A percentile compares a stretch with the other conserved stretches of the same genome.
Evolutionary conservation across 2,888 invertebrate genomes (phyloP).

Genomic region (Asteroscopus sphinx): DNA sequence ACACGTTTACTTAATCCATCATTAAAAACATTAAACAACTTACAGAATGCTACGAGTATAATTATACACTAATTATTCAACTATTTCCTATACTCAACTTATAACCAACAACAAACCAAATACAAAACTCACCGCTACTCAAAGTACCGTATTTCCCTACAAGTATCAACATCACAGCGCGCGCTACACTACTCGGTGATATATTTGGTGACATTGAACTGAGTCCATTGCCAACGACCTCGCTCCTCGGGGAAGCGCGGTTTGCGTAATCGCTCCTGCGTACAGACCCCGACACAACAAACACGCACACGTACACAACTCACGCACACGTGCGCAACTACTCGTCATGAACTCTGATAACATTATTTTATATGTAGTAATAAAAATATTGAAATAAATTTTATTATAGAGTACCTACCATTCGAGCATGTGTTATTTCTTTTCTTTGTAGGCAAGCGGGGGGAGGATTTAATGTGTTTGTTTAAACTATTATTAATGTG

Average conservation of each 20-base stretch:
- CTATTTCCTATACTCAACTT: neutral
- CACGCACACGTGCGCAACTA: conserved; percentile 35
- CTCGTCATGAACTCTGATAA: conserved; percentile 57
- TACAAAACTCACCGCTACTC: conserved; percentile 1
- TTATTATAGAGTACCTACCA: conserved; percentile 14
- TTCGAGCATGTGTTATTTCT: conserved; percentile 23
- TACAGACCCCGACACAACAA: conserved; percentile 71
- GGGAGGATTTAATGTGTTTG: neutral
- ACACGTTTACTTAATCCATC: too few species aligned
- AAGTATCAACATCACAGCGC: conserved; percentile 74
- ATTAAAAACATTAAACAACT: too few species aligned
- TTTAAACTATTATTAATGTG: too few species aligned
- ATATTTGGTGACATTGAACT: conserved; percentile 90
- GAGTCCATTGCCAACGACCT: conserved; percentile 90
- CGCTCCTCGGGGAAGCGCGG: conserved; percentile 87
- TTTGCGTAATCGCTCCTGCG: conserved; percentile 89
- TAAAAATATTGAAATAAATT: conserved; percentile 43
- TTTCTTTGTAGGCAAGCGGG: conserved; percentile 6
- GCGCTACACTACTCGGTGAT: conserved; percentile 77
- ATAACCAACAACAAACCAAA: neutral
- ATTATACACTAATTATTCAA: neutral
- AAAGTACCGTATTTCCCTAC: conserved; percentile 27
- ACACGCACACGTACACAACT: conserved; percentile 55
- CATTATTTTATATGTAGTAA: conserved; percentile 47
- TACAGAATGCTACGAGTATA: neutral